phyloP scores from a whole-genome alignment of 37 sponge, comb jelly and placozoan genomes.

The Chondrilla cf. caribensis region DNA sequence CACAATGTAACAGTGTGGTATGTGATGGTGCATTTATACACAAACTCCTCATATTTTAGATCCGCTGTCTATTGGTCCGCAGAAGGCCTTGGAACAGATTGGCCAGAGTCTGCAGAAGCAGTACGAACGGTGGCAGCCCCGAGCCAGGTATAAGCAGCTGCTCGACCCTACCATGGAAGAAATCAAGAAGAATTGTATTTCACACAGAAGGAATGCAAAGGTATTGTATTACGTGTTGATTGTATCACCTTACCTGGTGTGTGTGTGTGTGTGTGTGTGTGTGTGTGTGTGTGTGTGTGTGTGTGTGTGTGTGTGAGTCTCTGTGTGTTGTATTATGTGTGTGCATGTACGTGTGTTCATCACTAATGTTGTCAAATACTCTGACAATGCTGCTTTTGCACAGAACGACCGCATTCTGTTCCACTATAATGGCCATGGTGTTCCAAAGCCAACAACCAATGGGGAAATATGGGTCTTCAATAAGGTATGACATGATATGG shows the following conservation, averaged over 20 bases:
- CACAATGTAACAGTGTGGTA: too few species aligned
- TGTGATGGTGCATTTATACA: too few species aligned
- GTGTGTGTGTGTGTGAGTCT: constrained; percentile 9
- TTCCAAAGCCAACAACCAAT: constrained; percentile 90
- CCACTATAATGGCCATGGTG: constrained; percentile 99
- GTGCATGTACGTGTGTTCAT: too few species aligned
- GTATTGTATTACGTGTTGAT: constrained; percentile 17
- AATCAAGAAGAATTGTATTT: constrained; percentile 81
- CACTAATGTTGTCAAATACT: too few species aligned
- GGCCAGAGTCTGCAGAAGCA: constrained; percentile 81
- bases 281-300: constrained; percentile 22
- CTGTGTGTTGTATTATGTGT: neutral
- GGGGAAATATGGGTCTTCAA: constrained; percentile 99
- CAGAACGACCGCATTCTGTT: constrained; percentile 93
- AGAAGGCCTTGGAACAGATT: constrained; percentile 80
- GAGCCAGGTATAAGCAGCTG: constrained; percentile 88
- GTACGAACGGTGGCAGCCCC: constrained; percentile 95
- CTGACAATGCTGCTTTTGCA: neutral
- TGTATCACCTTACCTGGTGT: too few species aligned
- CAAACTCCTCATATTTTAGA: constrained; percentile 35
- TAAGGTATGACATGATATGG: too few species aligned
- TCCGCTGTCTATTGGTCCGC: constrained; percentile 72
- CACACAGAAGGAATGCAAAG: constrained; percentile 90
- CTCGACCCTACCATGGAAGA: constrained; percentile 94
- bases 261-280: neutral